phyloP scores from a whole-genome alignment of 1,140 invertebrate species.

The Dendroctonus ponderosae region DNA sequence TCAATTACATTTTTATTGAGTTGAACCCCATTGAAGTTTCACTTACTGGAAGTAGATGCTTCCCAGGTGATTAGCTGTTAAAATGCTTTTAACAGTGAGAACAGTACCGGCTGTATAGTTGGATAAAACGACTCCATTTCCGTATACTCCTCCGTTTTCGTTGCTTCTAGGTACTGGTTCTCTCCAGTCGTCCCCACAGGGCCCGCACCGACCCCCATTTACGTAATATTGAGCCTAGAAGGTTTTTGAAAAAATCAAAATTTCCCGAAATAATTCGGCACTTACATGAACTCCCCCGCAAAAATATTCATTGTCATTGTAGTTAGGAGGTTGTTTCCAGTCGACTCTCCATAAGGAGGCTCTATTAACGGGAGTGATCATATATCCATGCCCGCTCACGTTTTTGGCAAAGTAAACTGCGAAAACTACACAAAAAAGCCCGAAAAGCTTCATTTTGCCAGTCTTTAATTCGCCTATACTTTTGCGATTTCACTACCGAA shows the following conservation, averaged over 20 bases:
- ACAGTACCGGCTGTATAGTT: conserved; percentile 42
- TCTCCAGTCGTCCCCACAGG: conserved; percentile 50
- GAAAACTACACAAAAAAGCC: background rate
- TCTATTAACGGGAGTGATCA: conserved; percentile 67
- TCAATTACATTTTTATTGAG: background rate
- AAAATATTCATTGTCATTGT: conserved; percentile 64
- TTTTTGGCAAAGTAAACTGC: background rate
- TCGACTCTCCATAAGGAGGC: conserved; percentile 66
- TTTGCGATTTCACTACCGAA: background rate
- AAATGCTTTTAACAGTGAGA: conserved; percentile 47
- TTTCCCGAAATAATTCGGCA: conserved; percentile 9
- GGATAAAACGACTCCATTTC: conserved; percentile 51
- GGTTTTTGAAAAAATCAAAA: conserved; percentile 3
- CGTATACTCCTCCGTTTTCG: conserved; percentile 57
- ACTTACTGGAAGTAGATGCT: conserved; percentile 48
- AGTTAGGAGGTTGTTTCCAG: conserved; percentile 58
- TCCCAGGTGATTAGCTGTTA: conserved; percentile 55
- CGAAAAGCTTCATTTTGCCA: background rate
- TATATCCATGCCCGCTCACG: conserved; percentile 63
- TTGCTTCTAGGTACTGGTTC: conserved; percentile 53
- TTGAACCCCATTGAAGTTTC: background rate
- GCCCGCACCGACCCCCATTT: conserved; percentile 50
- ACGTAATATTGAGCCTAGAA: conserved; percentile 32
- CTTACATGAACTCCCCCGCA: conserved; percentile 65
- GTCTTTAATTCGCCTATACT: background rate